Base-by-base conservation (phyloP, 2,888 invertebrate genomes). In the Coelopa pilipes region DNA sequence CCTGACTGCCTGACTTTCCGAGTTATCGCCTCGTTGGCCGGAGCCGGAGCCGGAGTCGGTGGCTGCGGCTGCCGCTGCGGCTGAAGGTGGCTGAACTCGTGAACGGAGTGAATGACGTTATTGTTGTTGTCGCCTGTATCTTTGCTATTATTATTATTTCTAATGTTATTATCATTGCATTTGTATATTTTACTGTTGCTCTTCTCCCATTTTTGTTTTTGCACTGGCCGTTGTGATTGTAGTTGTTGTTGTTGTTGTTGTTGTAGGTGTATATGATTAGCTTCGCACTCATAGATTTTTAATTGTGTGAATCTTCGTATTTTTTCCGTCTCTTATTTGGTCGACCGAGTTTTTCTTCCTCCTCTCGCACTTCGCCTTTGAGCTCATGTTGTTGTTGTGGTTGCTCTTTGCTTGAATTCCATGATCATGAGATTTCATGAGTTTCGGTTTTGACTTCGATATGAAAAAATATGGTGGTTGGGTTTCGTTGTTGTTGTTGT, bases 281-380 rank as follows among this genome's bases (percentile, higher is more conserved):
- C 62, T 15, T 55, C 55, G n/a, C 34, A 71, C 55, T 63, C 71
- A 65, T 53, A 50, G 50, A 50, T 66, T 66, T 62, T 66, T 19
- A 66, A 46, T 49, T 66, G 66, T 66, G 66, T 50, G 66, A 66
- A 50, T 12, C 50, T 47, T 4, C 5, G 9, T 17, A 7, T 65
- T 24, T 66, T 66, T 62, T 65, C 17, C 4, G 17, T 46, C 57
- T 17, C 57, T 17, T 2, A 34, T 34, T 34, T 34, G 34, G 34
- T 34, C 34, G 34, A 34, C 34, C 34, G 34, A 34, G 34, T 34
- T 34, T 34, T 34, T 34, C 34, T 34, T 34, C 34, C 34, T 34
- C 34, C 7, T 7, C 34, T 34, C 34, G 7, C n/a, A n/a, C n/a
- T n/a, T 34, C 34, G 2, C 7, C 34, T 34, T 34, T 34, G 34